Conservation (phyloP, 2,797 vertebrate species). For the Bradypus variegatus region DNA sequence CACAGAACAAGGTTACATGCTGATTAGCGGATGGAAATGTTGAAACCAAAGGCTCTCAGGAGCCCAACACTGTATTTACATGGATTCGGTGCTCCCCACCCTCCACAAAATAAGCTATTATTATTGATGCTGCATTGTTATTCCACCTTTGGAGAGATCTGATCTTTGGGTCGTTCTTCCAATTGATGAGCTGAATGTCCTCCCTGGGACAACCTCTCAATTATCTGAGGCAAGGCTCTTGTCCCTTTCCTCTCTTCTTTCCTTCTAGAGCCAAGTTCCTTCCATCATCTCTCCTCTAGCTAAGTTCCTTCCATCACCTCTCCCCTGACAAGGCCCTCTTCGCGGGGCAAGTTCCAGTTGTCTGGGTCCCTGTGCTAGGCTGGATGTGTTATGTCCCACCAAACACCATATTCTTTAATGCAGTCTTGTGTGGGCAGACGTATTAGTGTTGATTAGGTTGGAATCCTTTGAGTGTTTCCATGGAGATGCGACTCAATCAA, state of each 20-base stretch:
- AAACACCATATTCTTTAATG: too few species aligned
- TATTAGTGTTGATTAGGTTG: too few species aligned
- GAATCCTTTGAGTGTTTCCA: too few species aligned
- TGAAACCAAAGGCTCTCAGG: too few species aligned
- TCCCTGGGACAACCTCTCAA: background rate
- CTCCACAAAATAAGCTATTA: background rate
- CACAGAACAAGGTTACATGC: too few species aligned
- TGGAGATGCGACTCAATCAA: too few species aligned
- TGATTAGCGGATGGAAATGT: too few species aligned
- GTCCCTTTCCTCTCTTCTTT: background rate
- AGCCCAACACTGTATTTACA: too few species aligned
- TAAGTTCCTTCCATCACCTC: background rate
- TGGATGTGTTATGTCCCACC: too few species aligned
- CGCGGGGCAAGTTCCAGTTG: background rate
- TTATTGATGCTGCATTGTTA: background rate
- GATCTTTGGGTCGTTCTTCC: background rate
- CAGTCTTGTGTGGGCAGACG: too few species aligned
- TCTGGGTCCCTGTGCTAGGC: background rate
- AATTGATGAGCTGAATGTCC: background rate
- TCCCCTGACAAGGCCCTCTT: background rate
- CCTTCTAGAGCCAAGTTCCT: background rate
- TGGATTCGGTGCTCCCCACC: too few species aligned
- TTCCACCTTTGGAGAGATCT: background rate
- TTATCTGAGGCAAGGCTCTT: background rate
- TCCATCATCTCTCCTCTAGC: background rate